Percentiles rank a stretch among this genome's conserved stretches.
Evolutionary conservation across 2,113 vertebrate genomes (phyloP).

Genomic region (Misgurnus mizolepis): DNA sequence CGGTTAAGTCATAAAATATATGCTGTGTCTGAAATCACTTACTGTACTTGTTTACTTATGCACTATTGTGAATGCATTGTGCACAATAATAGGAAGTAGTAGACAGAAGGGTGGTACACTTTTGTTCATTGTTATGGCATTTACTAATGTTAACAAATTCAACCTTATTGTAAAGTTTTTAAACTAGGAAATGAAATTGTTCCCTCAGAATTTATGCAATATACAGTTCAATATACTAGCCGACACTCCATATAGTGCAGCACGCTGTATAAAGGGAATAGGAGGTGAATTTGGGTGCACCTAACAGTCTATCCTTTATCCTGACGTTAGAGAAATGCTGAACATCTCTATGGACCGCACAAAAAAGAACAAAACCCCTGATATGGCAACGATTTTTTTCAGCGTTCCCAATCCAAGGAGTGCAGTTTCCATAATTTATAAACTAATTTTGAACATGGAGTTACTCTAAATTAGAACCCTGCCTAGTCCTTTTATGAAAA

Average conservation of each 20-base stretch:
- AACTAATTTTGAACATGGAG: conserved; percentile 60
- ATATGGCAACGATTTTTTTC: conserved; percentile 37
- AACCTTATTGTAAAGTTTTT: background rate
- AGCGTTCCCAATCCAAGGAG: conserved; percentile 53
- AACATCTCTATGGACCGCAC: background rate
- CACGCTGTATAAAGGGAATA: background rate
- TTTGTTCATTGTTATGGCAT: no score
- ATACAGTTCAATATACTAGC: no score
- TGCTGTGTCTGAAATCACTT: no score
- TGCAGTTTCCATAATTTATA: conserved; percentile 67
- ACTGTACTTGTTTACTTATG: no score
- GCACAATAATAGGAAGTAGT: no score
- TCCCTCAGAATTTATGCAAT: no score
- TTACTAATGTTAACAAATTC: no score
- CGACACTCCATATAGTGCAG: no score
- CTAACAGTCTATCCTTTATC: background rate
- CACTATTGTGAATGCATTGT: no score
- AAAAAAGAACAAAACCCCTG: conserved; percentile 30
- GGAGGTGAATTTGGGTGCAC: background rate
- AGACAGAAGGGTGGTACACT: no score
- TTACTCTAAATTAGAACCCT: conserved; percentile 62
- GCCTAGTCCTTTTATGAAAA: conserved; percentile 69
- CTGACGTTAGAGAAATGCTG: background rate
- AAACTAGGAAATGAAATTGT: background rate
- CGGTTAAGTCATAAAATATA: background rate